phyloP scores from a whole-genome alignment of 2,888 invertebrate genomes.

The Papilio demoleus region DNA sequence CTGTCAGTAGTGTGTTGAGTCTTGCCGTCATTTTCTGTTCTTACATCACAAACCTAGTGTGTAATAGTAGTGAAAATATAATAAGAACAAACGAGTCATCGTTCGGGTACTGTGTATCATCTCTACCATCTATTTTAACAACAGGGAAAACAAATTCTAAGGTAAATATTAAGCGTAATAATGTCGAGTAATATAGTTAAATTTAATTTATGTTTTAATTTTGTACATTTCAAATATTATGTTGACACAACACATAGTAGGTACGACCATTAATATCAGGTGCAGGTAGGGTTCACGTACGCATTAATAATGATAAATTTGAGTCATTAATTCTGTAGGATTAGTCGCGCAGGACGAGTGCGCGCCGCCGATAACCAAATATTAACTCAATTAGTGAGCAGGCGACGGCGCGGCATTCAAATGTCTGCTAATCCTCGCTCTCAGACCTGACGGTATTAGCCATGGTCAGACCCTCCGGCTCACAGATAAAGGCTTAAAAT shows the following conservation, averaged over 20 bases:
- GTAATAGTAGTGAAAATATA: too few species aligned
- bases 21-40: too few species aligned
- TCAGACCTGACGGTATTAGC: conserved; percentile 50
- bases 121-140: too few species aligned
- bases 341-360: conserved; percentile 76
- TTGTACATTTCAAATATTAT: too few species aligned
- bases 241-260: background rate
- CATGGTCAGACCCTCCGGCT: conserved; percentile 47
- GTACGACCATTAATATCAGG: conserved; percentile 58
- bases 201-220: too few species aligned
- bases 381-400: conserved; percentile 83
- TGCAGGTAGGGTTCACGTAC: conserved; percentile 67
- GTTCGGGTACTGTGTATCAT: too few species aligned
- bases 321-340: conserved; percentile 79
- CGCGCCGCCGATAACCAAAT: conserved; percentile 82
- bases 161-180: too few species aligned
- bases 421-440: conserved; percentile 71
- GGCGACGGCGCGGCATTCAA: conserved; percentile 71
- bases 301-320: conserved; percentile 83
- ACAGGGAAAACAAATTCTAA: too few species aligned
- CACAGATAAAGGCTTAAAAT: conserved; percentile 27
- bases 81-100: too few species aligned
- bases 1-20: too few species aligned
- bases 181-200: too few species aligned
- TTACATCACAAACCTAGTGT: too few species aligned